Conservation (phyloP, 2,888 invertebrate species). For the Choristoneura rosaceana region DNA sequence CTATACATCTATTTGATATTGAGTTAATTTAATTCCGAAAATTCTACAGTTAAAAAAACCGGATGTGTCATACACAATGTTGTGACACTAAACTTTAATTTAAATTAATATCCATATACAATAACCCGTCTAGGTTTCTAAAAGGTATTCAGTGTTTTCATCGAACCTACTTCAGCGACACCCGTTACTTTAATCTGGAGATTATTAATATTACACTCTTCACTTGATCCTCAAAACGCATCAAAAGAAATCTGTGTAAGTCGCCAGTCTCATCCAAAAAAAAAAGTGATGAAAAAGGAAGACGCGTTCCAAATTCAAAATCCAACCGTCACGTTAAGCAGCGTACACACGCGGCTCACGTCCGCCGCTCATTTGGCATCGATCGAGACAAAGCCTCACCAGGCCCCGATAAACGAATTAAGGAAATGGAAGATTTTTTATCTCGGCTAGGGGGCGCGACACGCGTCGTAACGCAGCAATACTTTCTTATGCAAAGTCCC, state of each 20-base stretch:
- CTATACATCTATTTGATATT: too few species aligned
- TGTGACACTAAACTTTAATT: too few species aligned
- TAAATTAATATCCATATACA: too few species aligned
- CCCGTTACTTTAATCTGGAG: not conserved
- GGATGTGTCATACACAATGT: too few species aligned
- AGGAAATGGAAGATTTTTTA: constrained; percentile 86
- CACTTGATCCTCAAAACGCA: not conserved
- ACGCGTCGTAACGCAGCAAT: constrained; percentile 85
- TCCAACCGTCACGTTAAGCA: constrained; percentile 72
- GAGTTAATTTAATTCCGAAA: too few species aligned
- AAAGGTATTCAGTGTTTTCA: too few species aligned
- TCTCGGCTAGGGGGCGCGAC: constrained; percentile 77
- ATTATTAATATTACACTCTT: constrained; percentile 4
- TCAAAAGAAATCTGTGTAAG: constrained; percentile 1
- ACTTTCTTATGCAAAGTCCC: constrained; percentile 85
- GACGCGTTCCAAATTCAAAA: constrained; percentile 40
- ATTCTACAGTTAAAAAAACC: too few species aligned
- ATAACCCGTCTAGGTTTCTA: too few species aligned
- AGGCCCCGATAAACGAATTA: constrained; percentile 85
- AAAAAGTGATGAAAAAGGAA: constrained; percentile 3
- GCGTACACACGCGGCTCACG: constrained; percentile 83
- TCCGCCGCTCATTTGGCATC: constrained; percentile 83
- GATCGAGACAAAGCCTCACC: constrained; percentile 84
- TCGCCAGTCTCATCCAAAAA: not conserved
- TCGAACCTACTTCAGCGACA: not conserved